Evolutionary conservation across 37 sponge, comb jelly and placozoan species (phyloP), one percentile per base, ranked within the genome.

Genomic region (Cladorhizidae sp.): DNA sequence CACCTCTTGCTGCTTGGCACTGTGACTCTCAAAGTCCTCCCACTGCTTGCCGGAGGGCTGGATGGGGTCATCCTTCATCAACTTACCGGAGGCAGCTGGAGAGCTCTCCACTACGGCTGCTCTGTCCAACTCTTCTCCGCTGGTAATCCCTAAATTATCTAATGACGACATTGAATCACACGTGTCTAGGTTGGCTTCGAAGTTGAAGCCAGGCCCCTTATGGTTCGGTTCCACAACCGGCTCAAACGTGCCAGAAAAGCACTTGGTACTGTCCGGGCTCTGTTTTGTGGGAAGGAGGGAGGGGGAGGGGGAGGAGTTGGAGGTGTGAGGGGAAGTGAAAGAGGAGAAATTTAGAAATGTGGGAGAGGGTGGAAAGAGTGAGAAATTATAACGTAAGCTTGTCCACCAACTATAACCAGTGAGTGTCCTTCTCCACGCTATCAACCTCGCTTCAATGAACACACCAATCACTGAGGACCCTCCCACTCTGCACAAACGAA

Each of bases 171-270:
- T 40, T 1, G 77, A 76, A 20, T 76, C 77, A 61, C 12, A 61
- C 39, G 77, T 76, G 20, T 76, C 63, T 1, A 76, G 63, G 25
- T 76, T 58, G 62, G 77, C 40, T 38, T 17, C 77, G 39, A 76
- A 76, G 35, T 59, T 39, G 35, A 76, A 76, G 12, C 37, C 36
- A 29, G 74, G 55, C 3, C 26, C 74, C 3, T 54, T 3, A 6
- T 52, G 55, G 37, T 51, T 20, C 3, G 51, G 20, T 38, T 61
- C 43, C 61, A 62, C 3, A 21, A 26, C 12, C 11, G 23, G 74
- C 23, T 56, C 57, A 1, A 17, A 59, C 40, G 9, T 42, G 3
- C 17, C 28, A 33, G 77, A 54, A 37, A 41, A 15, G 42, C 56
- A 26, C 14, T 71, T 11, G 5, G 55, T 2, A 54, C 22, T 6